A percentile compares a stretch with the other conserved stretches of the same genome.
These are phyloP conservation scores for Eidolon dupreanum DNA, from an alignment of 2,797 vertebrate species.

Conservation along the genomic window DNA sequence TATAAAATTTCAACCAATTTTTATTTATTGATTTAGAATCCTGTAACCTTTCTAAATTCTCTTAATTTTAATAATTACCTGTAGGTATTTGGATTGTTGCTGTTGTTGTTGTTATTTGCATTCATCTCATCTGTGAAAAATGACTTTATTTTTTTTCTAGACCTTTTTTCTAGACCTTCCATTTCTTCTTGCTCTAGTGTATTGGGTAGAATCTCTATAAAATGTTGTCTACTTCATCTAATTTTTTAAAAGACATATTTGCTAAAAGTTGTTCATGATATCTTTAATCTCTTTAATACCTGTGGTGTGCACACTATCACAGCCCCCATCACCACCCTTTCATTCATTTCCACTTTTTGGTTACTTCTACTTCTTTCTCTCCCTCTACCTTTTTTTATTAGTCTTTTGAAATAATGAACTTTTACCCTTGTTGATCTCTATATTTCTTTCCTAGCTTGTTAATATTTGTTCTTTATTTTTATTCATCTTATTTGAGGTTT, in stretches of 20 bases:
- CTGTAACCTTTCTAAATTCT: not conserved
- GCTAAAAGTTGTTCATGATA: not conserved
- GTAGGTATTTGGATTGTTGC: not conserved
- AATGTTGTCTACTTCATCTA: not conserved
- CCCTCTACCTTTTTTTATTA: not conserved
- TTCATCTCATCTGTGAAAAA: not conserved
- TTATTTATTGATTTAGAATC: not conserved
- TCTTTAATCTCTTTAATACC: not conserved
- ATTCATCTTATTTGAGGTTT: not conserved
- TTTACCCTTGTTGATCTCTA: not conserved
- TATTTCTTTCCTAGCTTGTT: not conserved
- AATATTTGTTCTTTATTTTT: not conserved
- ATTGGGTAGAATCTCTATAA: not conserved
- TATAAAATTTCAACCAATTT: not conserved
- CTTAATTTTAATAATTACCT: not conserved
- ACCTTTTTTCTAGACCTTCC: not conserved
- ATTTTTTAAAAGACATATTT: not conserved
- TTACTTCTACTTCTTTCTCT: not conserved
- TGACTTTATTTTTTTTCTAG: not conserved
- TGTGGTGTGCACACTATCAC: not conserved
- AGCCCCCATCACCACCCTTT: no score
- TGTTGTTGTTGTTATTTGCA: not conserved
- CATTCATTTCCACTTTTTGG: not conserved
- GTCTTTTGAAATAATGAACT: not conserved
- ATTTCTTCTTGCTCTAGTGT: not conserved